These are phyloP conservation scores for Terrapene triunguis DNA, from an alignment of 2,113 vertebrate species.

Conservation along the genomic window DNA sequence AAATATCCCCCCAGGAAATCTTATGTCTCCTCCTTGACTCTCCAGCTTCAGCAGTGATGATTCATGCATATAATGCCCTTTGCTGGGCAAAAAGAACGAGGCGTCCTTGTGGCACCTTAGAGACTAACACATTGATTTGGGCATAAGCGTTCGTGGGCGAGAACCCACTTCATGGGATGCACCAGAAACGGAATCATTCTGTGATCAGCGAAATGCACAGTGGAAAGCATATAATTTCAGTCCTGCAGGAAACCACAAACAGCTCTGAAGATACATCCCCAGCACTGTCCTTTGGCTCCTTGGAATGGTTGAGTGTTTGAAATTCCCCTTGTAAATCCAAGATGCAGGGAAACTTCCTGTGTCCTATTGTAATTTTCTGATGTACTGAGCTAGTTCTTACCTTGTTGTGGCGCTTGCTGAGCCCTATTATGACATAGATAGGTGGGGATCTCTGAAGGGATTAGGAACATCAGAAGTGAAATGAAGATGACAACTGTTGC, in stretches of 20 bases:
- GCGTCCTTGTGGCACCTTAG: too few species aligned
- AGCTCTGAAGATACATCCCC: background rate
- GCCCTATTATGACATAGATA: background rate
- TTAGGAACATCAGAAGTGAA: slow-evolving; percentile 85
- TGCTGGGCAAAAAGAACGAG: background rate
- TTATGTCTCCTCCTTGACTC: background rate
- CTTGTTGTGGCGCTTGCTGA: background rate
- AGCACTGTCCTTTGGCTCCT: background rate
- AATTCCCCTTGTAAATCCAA: background rate
- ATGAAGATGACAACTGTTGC: slow-evolving; percentile 89
- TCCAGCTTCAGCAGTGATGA: background rate
- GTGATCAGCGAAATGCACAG: background rate
- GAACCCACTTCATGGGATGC: too few species aligned
- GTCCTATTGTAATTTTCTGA: background rate
- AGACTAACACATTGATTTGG: too few species aligned
- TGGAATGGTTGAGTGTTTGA: background rate
- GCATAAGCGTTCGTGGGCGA: too few species aligned
- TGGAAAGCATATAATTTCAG: background rate
- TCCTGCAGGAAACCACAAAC: background rate
- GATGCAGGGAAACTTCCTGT: background rate
- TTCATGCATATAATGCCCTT: accelerated
- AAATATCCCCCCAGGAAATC: background rate
- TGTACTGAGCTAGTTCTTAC: slow-evolving; percentile 48
- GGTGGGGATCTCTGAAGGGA: slow-evolving; percentile 82
- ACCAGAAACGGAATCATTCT: background rate